Conservation (phyloP, 2,888 invertebrate species). For the Harmothoe impar region DNA sequence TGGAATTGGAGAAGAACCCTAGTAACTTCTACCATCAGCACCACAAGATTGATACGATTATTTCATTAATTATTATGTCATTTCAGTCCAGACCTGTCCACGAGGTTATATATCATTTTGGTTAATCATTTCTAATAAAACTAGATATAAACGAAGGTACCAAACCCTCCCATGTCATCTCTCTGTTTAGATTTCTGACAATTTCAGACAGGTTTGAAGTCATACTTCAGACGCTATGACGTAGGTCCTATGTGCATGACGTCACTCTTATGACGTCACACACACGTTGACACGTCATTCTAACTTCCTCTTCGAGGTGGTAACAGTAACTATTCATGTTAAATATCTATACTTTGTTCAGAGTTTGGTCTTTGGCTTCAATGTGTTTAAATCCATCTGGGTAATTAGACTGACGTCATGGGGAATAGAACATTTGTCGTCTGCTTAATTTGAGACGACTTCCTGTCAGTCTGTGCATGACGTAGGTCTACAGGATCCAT, state of each 20-base stretch:
- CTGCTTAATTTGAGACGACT: background rate
- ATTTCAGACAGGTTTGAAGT: background rate
- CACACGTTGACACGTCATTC: background rate
- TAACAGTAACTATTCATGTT: background rate
- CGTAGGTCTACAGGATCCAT: background rate
- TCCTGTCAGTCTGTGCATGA: background rate
- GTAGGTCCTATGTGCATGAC: background rate
- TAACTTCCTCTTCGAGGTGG: background rate
- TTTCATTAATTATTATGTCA: background rate
- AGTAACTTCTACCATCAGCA: background rate
- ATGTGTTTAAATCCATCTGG: background rate
- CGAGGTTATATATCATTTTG: background rate
- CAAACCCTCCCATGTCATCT: background rate
- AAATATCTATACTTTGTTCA: constrained; percentile 1
- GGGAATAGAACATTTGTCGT: background rate
- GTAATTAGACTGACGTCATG: background rate
- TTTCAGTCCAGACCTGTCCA: background rate
- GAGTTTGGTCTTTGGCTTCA: constrained; percentile 28
- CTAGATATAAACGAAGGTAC: background rate
- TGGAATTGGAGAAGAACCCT: constrained; percentile 14
- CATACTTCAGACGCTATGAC: background rate
- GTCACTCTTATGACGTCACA: background rate
- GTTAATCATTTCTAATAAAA: background rate
- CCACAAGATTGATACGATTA: background rate
- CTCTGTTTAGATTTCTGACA: background rate